These are phyloP conservation scores for Macrotis lagotis DNA, from an alignment of 2,113 vertebrate species.

Conservation along the genomic window DNA sequence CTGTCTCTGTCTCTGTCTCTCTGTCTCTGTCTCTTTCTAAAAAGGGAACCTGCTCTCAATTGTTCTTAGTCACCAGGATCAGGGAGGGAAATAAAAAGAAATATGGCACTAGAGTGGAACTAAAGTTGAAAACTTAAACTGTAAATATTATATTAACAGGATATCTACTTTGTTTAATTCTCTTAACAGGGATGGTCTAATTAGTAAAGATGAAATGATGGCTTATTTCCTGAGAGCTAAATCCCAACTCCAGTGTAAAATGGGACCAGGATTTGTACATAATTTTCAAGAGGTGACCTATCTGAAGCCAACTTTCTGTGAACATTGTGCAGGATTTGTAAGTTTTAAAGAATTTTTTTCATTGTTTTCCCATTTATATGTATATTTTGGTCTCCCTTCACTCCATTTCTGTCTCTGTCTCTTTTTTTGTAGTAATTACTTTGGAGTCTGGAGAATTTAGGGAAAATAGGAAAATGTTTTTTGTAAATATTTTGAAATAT, in stretches of 20 bases:
- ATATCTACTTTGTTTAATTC: conserved; percentile 43
- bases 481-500: neutral
- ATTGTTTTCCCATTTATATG: neutral
- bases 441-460: neutral
- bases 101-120: neutral
- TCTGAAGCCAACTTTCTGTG: conserved; percentile 98
- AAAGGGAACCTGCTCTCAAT: neutral
- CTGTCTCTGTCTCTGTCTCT: too few species aligned
- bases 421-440: neutral
- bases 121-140: neutral
- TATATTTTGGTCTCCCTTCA: neutral
- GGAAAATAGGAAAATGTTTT: neutral
- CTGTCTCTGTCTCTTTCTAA: neutral
- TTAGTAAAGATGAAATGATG: conserved; percentile 99
- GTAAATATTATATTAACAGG: neutral
- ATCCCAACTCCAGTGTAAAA: conserved; percentile 95
- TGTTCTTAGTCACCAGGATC: conserved; percentile 9
- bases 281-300: conserved; percentile 99
- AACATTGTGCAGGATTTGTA: conserved; percentile 99
- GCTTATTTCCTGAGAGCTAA: conserved; percentile 97
- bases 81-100: neutral
- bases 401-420: neutral
- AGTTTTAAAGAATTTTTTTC: conserved; percentile 79
- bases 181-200: conserved; percentile 91
- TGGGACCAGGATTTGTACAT: conserved; percentile 98